These are phyloP conservation scores for Vicugna pacos DNA, from an alignment of 2,113 vertebrate genomes.

Conservation along the genomic window DNA sequence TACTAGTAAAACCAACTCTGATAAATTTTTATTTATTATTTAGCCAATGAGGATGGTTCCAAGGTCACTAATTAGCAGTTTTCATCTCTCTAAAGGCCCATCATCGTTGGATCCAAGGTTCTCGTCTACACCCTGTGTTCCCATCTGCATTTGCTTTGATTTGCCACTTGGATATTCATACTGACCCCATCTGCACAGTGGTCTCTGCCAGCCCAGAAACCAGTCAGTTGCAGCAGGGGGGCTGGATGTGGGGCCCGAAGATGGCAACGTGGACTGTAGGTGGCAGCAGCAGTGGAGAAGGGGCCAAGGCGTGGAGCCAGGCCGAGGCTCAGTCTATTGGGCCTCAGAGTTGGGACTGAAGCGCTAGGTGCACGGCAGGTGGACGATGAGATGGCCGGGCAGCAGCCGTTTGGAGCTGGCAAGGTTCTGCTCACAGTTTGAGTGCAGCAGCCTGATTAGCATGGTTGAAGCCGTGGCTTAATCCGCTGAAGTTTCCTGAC, in stretches of 20 bases:
- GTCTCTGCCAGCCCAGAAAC: conserved; percentile 67
- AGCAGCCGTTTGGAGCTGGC: conserved; percentile 60
- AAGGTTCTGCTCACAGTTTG: conserved; percentile 65
- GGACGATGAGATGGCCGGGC: background rate
- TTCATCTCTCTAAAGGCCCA: conserved; percentile 49
- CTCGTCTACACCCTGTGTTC: conserved; percentile 37
- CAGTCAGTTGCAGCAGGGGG: conserved; percentile 38
- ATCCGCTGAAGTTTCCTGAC: conserved; percentile 57
- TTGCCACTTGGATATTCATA: conserved; percentile 61
- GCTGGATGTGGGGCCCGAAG: background rate
- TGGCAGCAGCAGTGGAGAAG: background rate
- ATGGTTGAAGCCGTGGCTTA: conserved; percentile 55
- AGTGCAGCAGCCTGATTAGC: conserved; percentile 63
- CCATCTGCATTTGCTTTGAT: conserved; percentile 72
- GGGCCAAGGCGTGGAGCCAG: conserved; percentile 55
- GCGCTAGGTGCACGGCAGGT: conserved; percentile 49
- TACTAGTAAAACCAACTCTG: conserved; percentile 50
- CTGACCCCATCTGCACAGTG: conserved; percentile 67
- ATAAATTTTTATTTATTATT: conserved; percentile 63
- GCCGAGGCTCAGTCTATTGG: conserved; percentile 2
- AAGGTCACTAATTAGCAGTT: conserved; percentile 58
- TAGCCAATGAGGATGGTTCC: background rate
- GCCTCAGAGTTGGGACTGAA: background rate
- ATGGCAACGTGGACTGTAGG: background rate
- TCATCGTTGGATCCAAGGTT: conserved; percentile 21